These are phyloP conservation scores for Zaprionus lineosus DNA, from an alignment of 2,888 invertebrate genomes.

Conservation along the genomic window DNA sequence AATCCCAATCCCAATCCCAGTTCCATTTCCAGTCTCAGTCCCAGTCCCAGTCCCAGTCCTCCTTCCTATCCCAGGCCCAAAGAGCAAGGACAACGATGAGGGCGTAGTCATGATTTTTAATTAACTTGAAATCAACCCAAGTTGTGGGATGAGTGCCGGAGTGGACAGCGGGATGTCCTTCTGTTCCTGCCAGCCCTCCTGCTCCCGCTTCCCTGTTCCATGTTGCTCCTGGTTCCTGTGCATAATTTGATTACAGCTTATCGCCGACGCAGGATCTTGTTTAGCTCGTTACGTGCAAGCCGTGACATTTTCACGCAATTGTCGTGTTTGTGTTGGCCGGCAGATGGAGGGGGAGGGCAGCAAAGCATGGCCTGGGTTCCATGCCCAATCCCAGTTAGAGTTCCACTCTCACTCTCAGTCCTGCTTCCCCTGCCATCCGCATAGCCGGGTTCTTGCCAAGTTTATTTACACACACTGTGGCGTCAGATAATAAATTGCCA, in stretches of 20 bases:
- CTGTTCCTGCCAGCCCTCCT: neutral
- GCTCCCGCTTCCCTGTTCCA: conserved; percentile 2
- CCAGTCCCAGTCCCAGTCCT: neutral
- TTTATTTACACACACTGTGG: conserved; percentile 76
- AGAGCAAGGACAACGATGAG: neutral
- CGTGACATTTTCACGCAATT: conserved; percentile 80
- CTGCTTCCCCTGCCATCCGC: too few species aligned
- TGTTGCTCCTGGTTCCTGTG: conserved; percentile 51
- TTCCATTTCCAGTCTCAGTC: neutral
- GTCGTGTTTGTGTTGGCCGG: conserved; percentile 53
- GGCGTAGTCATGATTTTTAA: conserved; percentile 76
- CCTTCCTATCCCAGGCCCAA: neutral
- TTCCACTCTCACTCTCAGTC: too few species aligned
- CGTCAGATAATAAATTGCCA: conserved; percentile 78
- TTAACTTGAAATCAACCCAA: conserved; percentile 79
- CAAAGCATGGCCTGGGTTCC: too few species aligned
- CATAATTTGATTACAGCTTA: conserved; percentile 79
- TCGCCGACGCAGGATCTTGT: conserved; percentile 70
- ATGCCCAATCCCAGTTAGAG: too few species aligned
- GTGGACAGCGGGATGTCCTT: conserved; percentile 24
- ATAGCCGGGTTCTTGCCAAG: conserved; percentile 55
- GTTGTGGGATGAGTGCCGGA: neutral
- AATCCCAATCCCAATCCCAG: conserved; percentile 29
- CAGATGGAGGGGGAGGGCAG: neutral
- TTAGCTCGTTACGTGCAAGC: conserved; percentile 77